Conservation (phyloP, 1,140 invertebrate species). For the Druon quercuslanigerum region DNA sequence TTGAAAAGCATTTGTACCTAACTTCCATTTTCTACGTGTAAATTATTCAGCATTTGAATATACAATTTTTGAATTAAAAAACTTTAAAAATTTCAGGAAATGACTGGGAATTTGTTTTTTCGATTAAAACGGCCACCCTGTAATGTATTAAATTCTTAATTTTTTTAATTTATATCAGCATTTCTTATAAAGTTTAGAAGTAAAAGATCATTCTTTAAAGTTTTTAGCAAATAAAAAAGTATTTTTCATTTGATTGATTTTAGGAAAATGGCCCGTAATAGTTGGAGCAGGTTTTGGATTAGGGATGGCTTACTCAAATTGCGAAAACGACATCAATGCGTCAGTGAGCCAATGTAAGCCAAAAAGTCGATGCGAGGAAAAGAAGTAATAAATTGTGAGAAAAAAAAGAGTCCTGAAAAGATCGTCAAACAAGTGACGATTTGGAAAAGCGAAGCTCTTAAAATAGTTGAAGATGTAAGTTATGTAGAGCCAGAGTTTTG, state of each 20-base stretch:
- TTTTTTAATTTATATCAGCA: no score
- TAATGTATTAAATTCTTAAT: no score
- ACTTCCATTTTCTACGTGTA: no score
- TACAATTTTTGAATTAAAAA: no score
- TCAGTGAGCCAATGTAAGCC: slow-evolving; percentile 50
- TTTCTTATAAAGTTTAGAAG: no score
- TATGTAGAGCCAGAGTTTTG: slow-evolving; percentile 39
- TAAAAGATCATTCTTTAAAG: no score
- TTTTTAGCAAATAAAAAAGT: no score
- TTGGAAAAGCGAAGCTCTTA: slow-evolving; percentile 25
- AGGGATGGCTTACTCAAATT: slow-evolving; percentile 86
- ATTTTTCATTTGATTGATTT: slow-evolving; percentile 49
- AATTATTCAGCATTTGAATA: no score
- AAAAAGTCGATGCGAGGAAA: slow-evolving; percentile 43
- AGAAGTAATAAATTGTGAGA: slow-evolving; percentile 32
- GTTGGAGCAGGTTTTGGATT: slow-evolving; percentile 84
- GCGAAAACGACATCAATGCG: slow-evolving; percentile 81
- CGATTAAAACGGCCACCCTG: no score
- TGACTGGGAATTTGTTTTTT: no score
- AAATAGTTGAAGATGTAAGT: slow-evolving; percentile 43
- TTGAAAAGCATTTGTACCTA: no score
- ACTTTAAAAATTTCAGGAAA: no score
- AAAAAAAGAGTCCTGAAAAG: slow-evolving; percentile 32
- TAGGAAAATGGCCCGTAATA: slow-evolving; percentile 84
- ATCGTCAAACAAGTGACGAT: slow-evolving; percentile 41